Evolutionary conservation across 2,888 invertebrate species (phyloP), one percentile per base, ranked within the genome.

Genomic region (Eustalomyia histrio): DNA sequence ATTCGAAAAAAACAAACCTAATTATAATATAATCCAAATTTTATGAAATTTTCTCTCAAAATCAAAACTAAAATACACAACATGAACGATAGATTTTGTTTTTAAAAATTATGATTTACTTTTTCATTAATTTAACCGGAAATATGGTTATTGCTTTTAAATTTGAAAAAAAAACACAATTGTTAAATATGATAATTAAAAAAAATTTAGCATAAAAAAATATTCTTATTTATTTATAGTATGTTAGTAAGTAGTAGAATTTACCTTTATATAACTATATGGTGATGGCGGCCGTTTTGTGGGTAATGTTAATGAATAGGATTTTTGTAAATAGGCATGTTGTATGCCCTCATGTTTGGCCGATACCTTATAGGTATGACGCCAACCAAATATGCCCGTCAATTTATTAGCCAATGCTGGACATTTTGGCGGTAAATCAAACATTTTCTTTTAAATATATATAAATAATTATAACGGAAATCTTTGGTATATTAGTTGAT

Each of bases 361-460:
- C 87, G 95, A 94, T 83, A 95, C 95, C 81, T 95, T 94, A 87
- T 95, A 95, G 9, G 95, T 95, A 89, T 95, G 95, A 84, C 95
- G 91, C 95, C 95, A 95, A 73, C 95, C 95, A 87, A 95, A 95
- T 83, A 95, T 91, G 83, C 95, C 93, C 85, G 94, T 94, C 83
- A 95, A 88, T 91, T 95, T 95, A 87, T 95, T 95, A 8, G 95
- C 94, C 86, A 95, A 93, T 87, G 95, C 95, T 86, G 94, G 94
- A 90, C 95, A 95, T 84, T 94, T 93, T 80, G 94, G 93, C 84
- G 93, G 91, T 63, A 92, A 91, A 84, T 93, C 93, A 88, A 93
- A 93, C 93, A 93, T 93, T 58, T 60, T 39, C n/a, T 58, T 64
- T 69, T 57, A 60, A 50, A 29, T n/a, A n/a, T n/a, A n/a, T n/a